These are phyloP conservation scores for Oncorhynchus mykiss DNA, from an alignment of 2,113 vertebrate genomes.

Conservation along the genomic window DNA sequence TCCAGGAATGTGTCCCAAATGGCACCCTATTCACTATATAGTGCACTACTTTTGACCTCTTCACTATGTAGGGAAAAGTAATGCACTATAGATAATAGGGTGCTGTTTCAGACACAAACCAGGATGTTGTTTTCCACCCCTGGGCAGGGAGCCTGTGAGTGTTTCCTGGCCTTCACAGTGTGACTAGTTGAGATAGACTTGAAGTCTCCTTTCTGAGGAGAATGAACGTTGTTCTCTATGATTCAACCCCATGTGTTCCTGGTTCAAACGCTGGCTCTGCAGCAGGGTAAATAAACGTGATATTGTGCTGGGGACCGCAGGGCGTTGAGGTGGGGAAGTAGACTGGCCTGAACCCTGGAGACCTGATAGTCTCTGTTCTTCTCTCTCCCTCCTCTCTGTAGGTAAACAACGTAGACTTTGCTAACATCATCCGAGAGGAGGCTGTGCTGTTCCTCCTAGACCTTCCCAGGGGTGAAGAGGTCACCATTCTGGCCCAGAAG, in stretches of 20 bases:
- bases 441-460: slow-evolving; percentile 96
- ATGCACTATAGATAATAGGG: no score
- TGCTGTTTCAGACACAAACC: slow-evolving; percentile 10
- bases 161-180: slow-evolving; percentile 59
- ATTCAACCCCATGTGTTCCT: slow-evolving; percentile 63
- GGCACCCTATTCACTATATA: no score
- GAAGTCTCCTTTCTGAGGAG: slow-evolving; percentile 58
- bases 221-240: slow-evolving; percentile 62
- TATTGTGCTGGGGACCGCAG: slow-evolving; percentile 62
- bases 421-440: slow-evolving; percentile 97
- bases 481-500: slow-evolving; percentile 96
- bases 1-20: no score
- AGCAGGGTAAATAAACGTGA: slow-evolving; percentile 70
- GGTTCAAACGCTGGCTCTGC: slow-evolving; percentile 47
- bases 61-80: no score
- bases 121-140: slow-evolving; percentile 67
- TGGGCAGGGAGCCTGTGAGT: slow-evolving; percentile 5
- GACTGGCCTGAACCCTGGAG: slow-evolving; percentile 1
- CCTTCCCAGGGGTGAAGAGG: slow-evolving; percentile 94
- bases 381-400: slow-evolving; percentile 44
- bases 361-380: background rate
- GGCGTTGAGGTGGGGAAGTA: slow-evolving; percentile 29
- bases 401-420: slow-evolving; percentile 99
- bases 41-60: no score
- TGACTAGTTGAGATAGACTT: slow-evolving; percentile 59